A percentile compares a stretch with the other conserved stretches of the same genome.
phyloP scores from a whole-genome alignment of 2,888 invertebrate genomes.

The Drosophila nr. fundita region DNA sequence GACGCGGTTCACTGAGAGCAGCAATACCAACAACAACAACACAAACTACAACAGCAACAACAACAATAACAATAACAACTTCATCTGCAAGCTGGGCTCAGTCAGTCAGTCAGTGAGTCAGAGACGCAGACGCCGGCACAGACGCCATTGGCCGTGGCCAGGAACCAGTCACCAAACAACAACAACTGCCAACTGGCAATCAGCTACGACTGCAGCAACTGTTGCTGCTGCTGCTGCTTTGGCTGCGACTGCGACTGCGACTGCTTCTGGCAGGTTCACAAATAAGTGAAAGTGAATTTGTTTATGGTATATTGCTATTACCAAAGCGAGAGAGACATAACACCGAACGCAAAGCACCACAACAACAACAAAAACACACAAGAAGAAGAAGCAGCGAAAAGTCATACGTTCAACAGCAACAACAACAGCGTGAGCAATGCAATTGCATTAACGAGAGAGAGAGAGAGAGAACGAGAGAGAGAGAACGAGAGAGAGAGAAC shows the following conservation, averaged over 20 bases:
- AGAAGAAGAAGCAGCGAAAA: slow-evolving; percentile 14
- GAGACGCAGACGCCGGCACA: slow-evolving; percentile 30
- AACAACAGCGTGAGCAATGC: slow-evolving; percentile 21
- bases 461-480: not conserved
- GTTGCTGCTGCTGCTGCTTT: slow-evolving; percentile 20
- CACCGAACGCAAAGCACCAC: slow-evolving; percentile 32
- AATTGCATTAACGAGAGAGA: slow-evolving; percentile 12
- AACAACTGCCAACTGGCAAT: slow-evolving; percentile 16
- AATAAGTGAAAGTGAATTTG: slow-evolving; percentile 79
- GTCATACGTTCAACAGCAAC: not conserved
- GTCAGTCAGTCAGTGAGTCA: slow-evolving; percentile 72
- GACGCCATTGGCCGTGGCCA: slow-evolving; percentile 59
- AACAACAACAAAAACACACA: slow-evolving; percentile 2
- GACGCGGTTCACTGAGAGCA: slow-evolving; percentile 34
- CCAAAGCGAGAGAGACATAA: slow-evolving; percentile 70
- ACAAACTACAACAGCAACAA: not conserved
- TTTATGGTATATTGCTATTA: slow-evolving; percentile 76
- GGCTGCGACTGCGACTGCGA: slow-evolving; percentile 3
- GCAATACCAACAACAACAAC: not conserved
- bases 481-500: not conserved
- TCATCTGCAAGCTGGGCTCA: slow-evolving; percentile 28
- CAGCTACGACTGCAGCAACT: slow-evolving; percentile 53
- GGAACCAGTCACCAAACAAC: slow-evolving; percentile 50
- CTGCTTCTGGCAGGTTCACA: slow-evolving; percentile 64
- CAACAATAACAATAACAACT: not conserved